Base-by-base conservation (phyloP, 64 coral and sea anemone genomes). In the Porites australiensis region DNA sequence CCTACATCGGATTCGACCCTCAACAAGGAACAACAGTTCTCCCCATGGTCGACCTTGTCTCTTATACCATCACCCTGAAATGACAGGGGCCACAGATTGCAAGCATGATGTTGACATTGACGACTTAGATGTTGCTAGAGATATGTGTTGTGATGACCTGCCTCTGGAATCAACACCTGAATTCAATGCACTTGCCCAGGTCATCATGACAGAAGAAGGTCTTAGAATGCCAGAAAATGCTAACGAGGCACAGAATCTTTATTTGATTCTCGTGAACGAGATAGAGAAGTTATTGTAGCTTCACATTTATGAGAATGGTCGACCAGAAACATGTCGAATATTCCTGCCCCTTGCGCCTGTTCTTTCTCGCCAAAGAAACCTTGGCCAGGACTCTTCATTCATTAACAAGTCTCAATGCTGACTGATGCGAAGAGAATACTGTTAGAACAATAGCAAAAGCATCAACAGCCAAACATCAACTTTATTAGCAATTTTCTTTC, bases 151-250 rank as follows among this genome's bases (percentile, higher is more conserved):
- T 69, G 72, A 89, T 87, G 83, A 87, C 58, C 44, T 65, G 9
- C 74, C 27, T 44, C 43, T 72, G 70, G 22, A 14, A 78, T 89
- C 47, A 49, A 78, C 74, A 61, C 47, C 74, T 27, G 45, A 89
- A 77, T 89, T 89, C 75, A 46, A 15, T 49, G 87, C 54, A 89
- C 72, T 88, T 66, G 86, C 86, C 60, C 87, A 83, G 83, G 47
- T 93, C 64, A 69, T 92, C 51, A 86, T 55, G 72, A 75, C 19
- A 49, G 82, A 92, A 78, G 82, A 87, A 91, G 91, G 27, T 53
- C 59, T 93, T 57, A 93, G 72, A 93, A 93, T 88, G 91, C 91
- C 91, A 93, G 83, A 88, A 88, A 93, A 88, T 88, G 84, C 20
- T 6, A 88, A 88, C 70, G 84, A 93, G 11, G 63, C 83, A 72